Evolutionary conservation across 2,888 invertebrate species (phyloP), one percentile per base, ranked within the genome.

Genomic region (Caenorhabditis macrosperma): DNA sequence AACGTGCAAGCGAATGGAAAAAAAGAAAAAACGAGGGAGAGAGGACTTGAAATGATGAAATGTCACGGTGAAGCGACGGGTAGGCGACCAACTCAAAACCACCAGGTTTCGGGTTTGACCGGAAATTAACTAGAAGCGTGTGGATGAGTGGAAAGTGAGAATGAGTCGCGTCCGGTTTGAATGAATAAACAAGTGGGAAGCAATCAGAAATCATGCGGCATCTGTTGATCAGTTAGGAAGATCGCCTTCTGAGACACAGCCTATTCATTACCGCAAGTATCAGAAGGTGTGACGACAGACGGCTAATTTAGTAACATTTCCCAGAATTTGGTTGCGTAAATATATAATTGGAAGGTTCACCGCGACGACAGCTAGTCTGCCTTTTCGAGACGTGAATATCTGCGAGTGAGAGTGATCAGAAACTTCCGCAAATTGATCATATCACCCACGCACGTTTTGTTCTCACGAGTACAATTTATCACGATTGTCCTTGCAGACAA

Each of bases 91-190:
- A 59, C 54, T 54, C 61, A 35, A 61, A 74, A 63, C 74, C 64
- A 46, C 46, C 64, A 64, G 55, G 35, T 59, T 64, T 57, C 38
- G 57, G 64, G 72, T 33, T 59, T 57, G 64, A 59, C 74, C 64
- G 74, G 74, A 74, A 74, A 74, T 74, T 74, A 64, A 28, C 74
- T 57, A 64, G 61, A 52, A 64, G 55, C 59, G 57, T 74, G 74
- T 50, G 59, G 59, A 72, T 59, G 64, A 59, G 48, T 74, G 64
- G 33, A n/a, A n/a, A 59, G 52, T 50, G 41, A 52, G 59, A 71
- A 61, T 26, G 33, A 28, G 54, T 61, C 44, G 46, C 55, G 20
- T 63, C 63, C 63, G 54, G 63, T 26, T 26, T 2, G 35, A 74
- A 74, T 57, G 74, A 64, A 59, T 50, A 74, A 57, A 64, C 54